Conservation (phyloP, 2,113 vertebrate genomes). For the Ranitomeya variabilis region DNA sequence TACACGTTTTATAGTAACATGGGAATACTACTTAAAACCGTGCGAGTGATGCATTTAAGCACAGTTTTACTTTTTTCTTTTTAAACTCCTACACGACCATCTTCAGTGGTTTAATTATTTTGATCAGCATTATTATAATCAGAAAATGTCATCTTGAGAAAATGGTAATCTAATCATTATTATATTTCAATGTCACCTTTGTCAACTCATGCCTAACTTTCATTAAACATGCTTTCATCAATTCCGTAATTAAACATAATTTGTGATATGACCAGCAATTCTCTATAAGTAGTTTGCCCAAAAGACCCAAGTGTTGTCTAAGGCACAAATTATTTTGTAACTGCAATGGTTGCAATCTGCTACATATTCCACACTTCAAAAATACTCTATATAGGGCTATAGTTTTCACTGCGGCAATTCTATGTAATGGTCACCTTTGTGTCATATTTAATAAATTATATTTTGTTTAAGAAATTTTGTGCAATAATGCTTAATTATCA, state of each 20-base stretch:
- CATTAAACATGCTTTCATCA: slow-evolving; percentile 66
- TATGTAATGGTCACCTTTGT: not conserved
- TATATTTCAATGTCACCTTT: slow-evolving; percentile 76
- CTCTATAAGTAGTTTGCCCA: slow-evolving; percentile 64
- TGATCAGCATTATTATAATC: slow-evolving; percentile 70
- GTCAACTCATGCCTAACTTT: slow-evolving; percentile 68
- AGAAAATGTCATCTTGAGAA: slow-evolving; percentile 74
- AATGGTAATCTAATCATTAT: slow-evolving; percentile 67
- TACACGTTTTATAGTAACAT: not conserved
- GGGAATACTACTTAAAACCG: not conserved
- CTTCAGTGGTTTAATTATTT: slow-evolving; percentile 72
- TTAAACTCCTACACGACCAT: slow-evolving; percentile 61
- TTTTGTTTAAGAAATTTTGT: too few relatives aligned
- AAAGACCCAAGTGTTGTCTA: slow-evolving; percentile 58
- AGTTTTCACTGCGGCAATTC: too few relatives aligned
- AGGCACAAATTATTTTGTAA: slow-evolving; percentile 52
- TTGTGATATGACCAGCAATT: slow-evolving; percentile 67
- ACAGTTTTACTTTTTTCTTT: slow-evolving; percentile 63
- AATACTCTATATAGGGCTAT: not conserved
- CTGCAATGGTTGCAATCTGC: slow-evolving; percentile 18
- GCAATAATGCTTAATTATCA: too few relatives aligned
- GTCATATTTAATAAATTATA: not conserved
- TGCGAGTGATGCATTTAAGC: not conserved
- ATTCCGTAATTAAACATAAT: slow-evolving; percentile 65
- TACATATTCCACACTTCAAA: slow-evolving; percentile 17